Evolutionary conservation across 2,113 vertebrate species (phyloP).

Genomic region (Desmodus rotundus): DNA sequence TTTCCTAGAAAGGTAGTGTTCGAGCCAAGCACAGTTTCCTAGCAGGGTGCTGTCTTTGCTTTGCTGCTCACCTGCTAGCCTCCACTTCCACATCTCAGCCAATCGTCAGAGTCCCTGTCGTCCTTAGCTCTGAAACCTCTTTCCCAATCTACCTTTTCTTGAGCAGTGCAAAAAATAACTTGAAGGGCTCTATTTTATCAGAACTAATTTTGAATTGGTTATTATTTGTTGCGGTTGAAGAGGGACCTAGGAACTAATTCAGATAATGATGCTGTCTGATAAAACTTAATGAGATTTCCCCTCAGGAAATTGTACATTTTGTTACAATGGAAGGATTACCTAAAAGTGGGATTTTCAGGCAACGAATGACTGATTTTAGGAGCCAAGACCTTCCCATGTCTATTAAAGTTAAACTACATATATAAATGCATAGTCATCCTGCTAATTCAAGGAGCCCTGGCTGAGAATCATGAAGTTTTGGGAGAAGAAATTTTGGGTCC

Average conservation of each 20-base stretch:
- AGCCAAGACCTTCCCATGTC: not conserved
- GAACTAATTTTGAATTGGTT: not conserved
- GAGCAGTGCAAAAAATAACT: not conserved
- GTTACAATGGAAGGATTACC: not conserved
- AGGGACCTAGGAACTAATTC: not conserved
- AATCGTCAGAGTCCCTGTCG: rapidly evolving
- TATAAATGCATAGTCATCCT: not conserved
- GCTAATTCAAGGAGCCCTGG: not conserved
- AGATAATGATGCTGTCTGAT: not conserved
- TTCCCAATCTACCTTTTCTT: not conserved
- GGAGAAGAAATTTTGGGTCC: not conserved
- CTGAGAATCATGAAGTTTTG: not conserved
- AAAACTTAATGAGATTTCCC: not conserved
- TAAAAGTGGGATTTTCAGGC: not conserved
- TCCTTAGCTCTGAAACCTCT: not conserved
- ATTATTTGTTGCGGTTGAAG: not conserved
- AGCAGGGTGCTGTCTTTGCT: rapidly evolving
- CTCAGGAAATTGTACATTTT: not conserved
- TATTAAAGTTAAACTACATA: not conserved
- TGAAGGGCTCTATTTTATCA: not conserved
- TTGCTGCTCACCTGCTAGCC: rapidly evolving
- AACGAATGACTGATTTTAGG: not conserved
- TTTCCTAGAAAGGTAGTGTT: not conserved
- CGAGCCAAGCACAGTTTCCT: not conserved
- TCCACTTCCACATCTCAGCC: not conserved